Conservation (phyloP, 23 tunicate species). For the Styela clava region DNA sequence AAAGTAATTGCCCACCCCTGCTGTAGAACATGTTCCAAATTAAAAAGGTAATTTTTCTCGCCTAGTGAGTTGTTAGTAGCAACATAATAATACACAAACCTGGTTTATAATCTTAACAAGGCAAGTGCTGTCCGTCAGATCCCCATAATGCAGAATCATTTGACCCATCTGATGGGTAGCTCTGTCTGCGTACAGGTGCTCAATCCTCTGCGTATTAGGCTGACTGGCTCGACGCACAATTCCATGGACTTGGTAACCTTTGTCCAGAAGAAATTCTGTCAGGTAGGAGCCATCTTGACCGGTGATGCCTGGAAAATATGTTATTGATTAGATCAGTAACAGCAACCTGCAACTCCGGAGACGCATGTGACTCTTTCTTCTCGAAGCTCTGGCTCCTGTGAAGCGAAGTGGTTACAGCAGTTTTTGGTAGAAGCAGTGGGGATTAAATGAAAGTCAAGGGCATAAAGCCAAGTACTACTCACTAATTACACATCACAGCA, state of each 20-base stretch:
- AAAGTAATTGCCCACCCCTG: no score
- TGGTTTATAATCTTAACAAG: conserved; percentile 90
- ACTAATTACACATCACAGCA: no score
- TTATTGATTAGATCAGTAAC: neutral
- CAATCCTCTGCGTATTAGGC: conserved; percentile 85
- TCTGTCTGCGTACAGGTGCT: conserved; percentile 89
- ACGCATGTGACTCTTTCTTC: no score
- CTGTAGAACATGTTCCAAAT: no score
- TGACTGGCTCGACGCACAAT: conserved; percentile 89
- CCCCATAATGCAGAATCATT: conserved; percentile 96
- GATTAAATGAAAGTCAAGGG: no score
- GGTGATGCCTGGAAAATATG: conserved; percentile 66
- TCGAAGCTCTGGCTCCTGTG: no score
- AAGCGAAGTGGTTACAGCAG: no score
- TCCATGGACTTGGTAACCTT: conserved; percentile 96
- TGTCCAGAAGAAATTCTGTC: conserved; percentile 81
- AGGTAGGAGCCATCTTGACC: conserved; percentile 99
- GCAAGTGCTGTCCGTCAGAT: conserved; percentile 93
- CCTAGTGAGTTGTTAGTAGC: no score
- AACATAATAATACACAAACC: no score
- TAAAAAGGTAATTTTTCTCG: no score
- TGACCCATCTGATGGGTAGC: conserved; percentile 84
- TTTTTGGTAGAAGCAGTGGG: no score
- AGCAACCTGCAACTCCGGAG: neutral
- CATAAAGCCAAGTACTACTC: no score